These are phyloP conservation scores for Bradypodion ventrale DNA, from an alignment of 2,797 vertebrate genomes.

Conservation along the genomic window DNA sequence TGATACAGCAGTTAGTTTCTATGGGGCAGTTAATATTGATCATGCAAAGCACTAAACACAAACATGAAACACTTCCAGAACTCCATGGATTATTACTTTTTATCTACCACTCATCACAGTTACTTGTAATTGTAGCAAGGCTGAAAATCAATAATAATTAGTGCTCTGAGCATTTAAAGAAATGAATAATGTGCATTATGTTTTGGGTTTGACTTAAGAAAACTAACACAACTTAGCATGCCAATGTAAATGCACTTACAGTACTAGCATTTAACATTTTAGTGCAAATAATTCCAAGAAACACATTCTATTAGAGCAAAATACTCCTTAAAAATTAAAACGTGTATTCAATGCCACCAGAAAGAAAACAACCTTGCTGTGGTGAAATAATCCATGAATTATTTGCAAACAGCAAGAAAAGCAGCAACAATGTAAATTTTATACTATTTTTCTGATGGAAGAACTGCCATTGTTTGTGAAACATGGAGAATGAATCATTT, in stretches of 20 bases:
- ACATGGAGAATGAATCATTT: not conserved
- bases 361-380: not conserved
- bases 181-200: constrained; percentile 74
- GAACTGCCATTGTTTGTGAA: not conserved
- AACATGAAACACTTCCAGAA: constrained; percentile 83
- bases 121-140: constrained; percentile 82
- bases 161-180: constrained; percentile 70
- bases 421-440: too few species aligned
- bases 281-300: not conserved
- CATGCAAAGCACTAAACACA: constrained; percentile 83
- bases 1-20: constrained; percentile 86
- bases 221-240: constrained; percentile 57
- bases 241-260: constrained; percentile 13
- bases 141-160: constrained; percentile 88
- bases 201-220: constrained; percentile 56
- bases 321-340: constrained; percentile 19
- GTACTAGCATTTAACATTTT: not conserved
- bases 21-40: constrained; percentile 88
- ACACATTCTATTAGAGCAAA: not conserved
- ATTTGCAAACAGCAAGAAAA: not conserved
- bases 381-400: not conserved
- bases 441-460: not conserved
- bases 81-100: constrained; percentile 84
- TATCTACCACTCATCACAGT: constrained; percentile 82
- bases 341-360: not conserved